Evolutionary conservation across 2,888 invertebrate genomes (phyloP).

Genomic region (Heliconius aoede): DNA sequence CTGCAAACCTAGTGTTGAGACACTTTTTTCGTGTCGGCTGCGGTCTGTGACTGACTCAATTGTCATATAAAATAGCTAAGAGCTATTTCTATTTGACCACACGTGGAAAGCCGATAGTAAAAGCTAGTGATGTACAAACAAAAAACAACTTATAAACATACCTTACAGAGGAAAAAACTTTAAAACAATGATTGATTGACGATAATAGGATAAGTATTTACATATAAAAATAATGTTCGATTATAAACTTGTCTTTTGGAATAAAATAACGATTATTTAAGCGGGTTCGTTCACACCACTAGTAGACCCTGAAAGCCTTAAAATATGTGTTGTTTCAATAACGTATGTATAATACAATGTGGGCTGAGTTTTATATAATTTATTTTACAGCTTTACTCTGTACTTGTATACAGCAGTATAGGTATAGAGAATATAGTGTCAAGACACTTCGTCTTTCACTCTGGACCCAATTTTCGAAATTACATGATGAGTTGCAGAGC

Average conservation of each 20-base stretch:
- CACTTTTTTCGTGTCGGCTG: no score
- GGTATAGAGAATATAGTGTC: background rate
- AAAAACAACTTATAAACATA: background rate
- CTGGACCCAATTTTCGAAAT: background rate
- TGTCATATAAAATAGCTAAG: no score
- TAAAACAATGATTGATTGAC: constrained; percentile 14
- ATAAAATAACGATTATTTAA: constrained; percentile 28
- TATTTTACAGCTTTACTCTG: background rate
- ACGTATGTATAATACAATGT: background rate
- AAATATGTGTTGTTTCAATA: constrained; percentile 22
- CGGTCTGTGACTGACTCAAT: no score
- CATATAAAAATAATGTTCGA: constrained; percentile 23
- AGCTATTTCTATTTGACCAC: no score
- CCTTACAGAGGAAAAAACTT: background rate
- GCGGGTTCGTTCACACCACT: constrained; percentile 22
- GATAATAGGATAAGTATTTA: constrained; percentile 14
- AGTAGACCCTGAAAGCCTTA: constrained; percentile 19
- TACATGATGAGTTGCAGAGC: background rate
- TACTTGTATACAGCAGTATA: background rate
- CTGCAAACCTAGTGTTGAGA: no score
- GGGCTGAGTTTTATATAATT: background rate
- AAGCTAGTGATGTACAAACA: no score
- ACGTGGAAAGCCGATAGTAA: no score
- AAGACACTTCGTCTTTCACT: background rate
- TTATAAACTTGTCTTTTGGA: constrained; percentile 20